Evolutionary conservation across 2,113 vertebrate species (phyloP).

Genomic region (Mormyrus iriodes): DNA sequence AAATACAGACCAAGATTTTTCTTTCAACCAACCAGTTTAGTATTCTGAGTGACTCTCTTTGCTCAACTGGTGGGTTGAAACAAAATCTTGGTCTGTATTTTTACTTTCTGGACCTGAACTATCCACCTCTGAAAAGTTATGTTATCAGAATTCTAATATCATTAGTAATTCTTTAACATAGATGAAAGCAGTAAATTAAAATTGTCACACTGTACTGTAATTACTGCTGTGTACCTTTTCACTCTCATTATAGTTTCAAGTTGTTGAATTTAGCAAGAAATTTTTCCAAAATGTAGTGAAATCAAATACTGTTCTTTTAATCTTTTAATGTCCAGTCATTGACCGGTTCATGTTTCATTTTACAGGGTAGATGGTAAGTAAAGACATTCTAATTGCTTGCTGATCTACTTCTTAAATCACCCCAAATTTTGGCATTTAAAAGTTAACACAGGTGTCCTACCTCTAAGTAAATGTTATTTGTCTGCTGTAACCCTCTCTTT

Average conservation of each 20-base stretch:
- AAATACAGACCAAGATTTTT: background rate
- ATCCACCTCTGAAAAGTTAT: background rate
- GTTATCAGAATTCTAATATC: background rate
- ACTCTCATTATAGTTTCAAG: background rate
- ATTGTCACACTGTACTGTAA: background rate
- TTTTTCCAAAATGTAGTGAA: background rate
- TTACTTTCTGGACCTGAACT: background rate
- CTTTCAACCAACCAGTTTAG: background rate
- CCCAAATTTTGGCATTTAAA: background rate
- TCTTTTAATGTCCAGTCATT: background rate
- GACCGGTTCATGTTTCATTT: slow-evolving; percentile 35
- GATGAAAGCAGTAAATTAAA: background rate
- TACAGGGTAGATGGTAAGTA: slow-evolving; percentile 84
- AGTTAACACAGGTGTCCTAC: background rate
- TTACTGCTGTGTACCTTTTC: background rate
- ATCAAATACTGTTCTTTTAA: background rate
- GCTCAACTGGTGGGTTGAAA: background rate
- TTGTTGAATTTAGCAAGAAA: background rate
- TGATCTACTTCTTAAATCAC: background rate
- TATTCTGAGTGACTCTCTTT: background rate
- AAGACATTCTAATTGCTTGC: background rate
- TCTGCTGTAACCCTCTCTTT: background rate
- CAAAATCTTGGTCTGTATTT: background rate
- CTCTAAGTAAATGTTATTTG: background rate
- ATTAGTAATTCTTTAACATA: background rate